A percentile compares a stretch with the other conserved stretches of the same genome.
phyloP scores from a whole-genome alignment of 2,113 vertebrate species.

The Microtus ochrogaster region DNA sequence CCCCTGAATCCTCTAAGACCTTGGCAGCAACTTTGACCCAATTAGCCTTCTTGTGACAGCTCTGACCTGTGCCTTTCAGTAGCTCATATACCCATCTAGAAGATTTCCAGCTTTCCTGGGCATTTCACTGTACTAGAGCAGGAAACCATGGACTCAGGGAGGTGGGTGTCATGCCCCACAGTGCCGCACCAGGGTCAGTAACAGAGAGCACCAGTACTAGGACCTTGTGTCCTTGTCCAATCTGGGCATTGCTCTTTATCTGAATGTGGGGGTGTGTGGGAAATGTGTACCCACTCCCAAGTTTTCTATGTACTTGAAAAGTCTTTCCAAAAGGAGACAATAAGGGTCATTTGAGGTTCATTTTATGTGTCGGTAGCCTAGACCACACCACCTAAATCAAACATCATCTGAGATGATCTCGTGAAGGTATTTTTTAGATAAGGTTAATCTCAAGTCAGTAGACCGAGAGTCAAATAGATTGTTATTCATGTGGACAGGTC shows the following conservation, averaged over 20 bases:
- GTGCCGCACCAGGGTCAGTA: not conserved
- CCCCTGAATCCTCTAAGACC: not conserved
- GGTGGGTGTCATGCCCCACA: too few species aligned
- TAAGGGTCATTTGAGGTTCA: not conserved
- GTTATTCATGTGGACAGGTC: not conserved
- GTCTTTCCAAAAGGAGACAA: not conserved
- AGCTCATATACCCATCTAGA: not conserved
- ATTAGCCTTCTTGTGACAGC: not conserved
- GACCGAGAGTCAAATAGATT: not conserved
- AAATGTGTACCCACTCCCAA: not conserved
- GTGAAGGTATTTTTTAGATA: not conserved
- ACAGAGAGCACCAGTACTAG: not conserved
- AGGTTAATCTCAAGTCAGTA: not conserved
- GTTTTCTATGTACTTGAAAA: not conserved
- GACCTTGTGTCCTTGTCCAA: not conserved
- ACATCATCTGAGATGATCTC: not conserved
- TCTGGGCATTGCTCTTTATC: fast-evolving
- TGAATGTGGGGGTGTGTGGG: not conserved
- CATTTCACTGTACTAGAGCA: not conserved
- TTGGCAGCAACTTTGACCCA: not conserved
- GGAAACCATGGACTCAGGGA: not conserved
- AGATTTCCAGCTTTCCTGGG: not conserved
- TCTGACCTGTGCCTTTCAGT: not conserved
- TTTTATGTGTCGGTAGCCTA: not conserved
- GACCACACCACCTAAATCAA: not conserved